Base-by-base conservation (phyloP, 1,140 invertebrate genomes). In the Asobara japonica region DNA sequence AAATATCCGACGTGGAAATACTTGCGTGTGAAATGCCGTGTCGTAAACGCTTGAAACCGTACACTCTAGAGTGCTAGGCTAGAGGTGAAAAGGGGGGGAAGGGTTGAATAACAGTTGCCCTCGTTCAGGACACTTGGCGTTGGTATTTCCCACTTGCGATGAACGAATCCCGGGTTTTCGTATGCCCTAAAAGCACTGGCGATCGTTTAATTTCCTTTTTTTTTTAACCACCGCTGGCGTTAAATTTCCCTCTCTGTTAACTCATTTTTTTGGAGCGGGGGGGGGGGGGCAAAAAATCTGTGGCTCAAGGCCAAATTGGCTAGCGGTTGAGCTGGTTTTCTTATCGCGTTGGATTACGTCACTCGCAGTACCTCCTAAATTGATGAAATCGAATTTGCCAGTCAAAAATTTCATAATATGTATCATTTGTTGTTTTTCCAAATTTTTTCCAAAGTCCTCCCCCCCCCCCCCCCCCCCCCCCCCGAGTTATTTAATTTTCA, bases 111-210 rank as follows among this genome's bases (percentile, higher is more conserved):
- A 29, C 36, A 65, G 65, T 67, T 67, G 51, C 51, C 51, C 51
- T 48, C 65, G 38, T 67, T 48, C 41, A 67, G 38, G 65, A 67
- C 65, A 67, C 38, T 67, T 29, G 65, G 65, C 65, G 41, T 67
- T 16, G 22, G 27, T 48, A 41, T 67, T 67, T 67, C n/a, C 36
- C 22, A 22, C 29, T 67, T 27, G 41, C 38, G 22, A 67, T 67
- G 25, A 16, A 41, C 38, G 27, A 56, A 25, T 22, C 20, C 45
- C n/a, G 1, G 8, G 22, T 7, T 56, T 25, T 13, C 51, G 1
- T n/a, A 56, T 18, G 13, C 20, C 51, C 22, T 56, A 56, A 56
- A 56, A 56, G 51, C 51, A 25, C 51, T 11, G 2, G 51, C 51
- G 20, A 56, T 25, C 51, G 20, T 25, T 56, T 56, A 56, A n/a